Evolutionary conservation across 2,797 vertebrate species (phyloP).

Genomic region (Protonibea diacanthus): DNA sequence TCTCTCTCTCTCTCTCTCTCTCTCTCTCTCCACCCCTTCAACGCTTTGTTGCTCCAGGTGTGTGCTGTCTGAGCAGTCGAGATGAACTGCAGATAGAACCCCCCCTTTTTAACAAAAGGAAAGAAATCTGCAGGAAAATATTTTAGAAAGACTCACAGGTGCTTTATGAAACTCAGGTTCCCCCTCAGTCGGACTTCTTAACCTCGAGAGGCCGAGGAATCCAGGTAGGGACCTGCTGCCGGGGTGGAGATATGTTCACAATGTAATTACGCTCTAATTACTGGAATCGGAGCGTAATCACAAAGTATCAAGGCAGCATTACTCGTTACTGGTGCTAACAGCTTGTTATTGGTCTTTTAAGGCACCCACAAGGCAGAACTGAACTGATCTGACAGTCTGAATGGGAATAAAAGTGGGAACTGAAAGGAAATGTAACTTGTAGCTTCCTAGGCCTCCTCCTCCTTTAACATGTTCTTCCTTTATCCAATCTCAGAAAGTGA

Average conservation of each 20-base stretch:
- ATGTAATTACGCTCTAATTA: conserved; percentile 72
- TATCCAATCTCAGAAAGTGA: conserved; percentile 52
- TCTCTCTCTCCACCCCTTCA: no score
- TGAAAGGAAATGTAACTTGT: conserved; percentile 37
- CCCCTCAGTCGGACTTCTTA: conserved; percentile 26
- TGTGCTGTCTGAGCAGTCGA: conserved; percentile 27
- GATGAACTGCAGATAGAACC: conserved; percentile 53
- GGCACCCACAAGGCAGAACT: conserved; percentile 10
- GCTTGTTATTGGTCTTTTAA: conserved; percentile 38
- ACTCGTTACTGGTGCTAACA: conserved; percentile 30
- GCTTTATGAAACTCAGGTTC: conserved; percentile 45
- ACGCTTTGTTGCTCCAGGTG: conserved; percentile 71
- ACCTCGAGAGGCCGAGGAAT: conserved; percentile 28
- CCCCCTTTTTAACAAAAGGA: no score
- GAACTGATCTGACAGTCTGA: conserved; percentile 21
- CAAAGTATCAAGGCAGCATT: conserved; percentile 57
- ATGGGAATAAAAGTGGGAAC: conserved; percentile 17
- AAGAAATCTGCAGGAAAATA: neutral
- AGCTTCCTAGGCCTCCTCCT: conserved; percentile 42
- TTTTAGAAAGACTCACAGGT: conserved; percentile 43
- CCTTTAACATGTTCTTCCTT: conserved; percentile 48
- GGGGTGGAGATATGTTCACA: conserved; percentile 56
- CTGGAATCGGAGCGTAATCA: conserved; percentile 49
- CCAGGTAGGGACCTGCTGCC: conserved; percentile 32
- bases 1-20: no score